Conservation (phyloP, 2,888 invertebrate genomes). For the Eristalinus sepulchralis region DNA sequence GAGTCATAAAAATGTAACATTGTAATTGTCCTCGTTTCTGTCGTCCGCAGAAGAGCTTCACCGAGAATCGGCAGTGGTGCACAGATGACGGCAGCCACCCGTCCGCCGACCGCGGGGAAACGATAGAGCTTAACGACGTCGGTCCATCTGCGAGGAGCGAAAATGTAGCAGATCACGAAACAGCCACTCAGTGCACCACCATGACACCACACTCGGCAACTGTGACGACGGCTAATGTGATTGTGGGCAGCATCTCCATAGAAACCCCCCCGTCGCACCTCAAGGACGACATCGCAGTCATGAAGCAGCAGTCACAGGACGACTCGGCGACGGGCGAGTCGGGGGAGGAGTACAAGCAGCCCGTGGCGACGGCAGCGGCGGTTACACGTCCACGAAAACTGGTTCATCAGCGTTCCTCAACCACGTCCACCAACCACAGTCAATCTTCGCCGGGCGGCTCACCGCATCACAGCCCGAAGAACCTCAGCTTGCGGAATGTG, state of each 20-base stretch:
- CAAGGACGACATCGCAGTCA: constrained; percentile 74
- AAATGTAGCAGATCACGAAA: constrained; percentile 71
- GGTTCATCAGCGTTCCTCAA: constrained; percentile 78
- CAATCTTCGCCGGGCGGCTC: constrained; percentile 73
- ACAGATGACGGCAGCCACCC: constrained; percentile 75
- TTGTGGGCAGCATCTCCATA: constrained; percentile 80
- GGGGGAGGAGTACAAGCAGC: constrained; percentile 69
- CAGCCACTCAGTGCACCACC: constrained; percentile 73
- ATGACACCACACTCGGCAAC: constrained; percentile 76
- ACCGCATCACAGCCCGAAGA: constrained; percentile 77
- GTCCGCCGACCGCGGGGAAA: constrained; percentile 31
- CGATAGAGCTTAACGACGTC: constrained; percentile 61
- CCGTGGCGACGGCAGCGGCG: constrained; percentile 59
- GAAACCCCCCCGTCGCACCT: constrained; percentile 79
- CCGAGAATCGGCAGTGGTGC: constrained; percentile 79
- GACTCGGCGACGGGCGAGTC: constrained; percentile 70
- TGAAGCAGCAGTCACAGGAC: constrained; percentile 51
- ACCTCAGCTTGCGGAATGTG: constrained; percentile 75
- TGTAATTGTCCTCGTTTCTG: constrained; percentile 27
- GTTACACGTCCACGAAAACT: constrained; percentile 74
- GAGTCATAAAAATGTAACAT: constrained; percentile 16
- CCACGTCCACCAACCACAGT: constrained; percentile 73
- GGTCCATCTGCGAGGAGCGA: constrained; percentile 17
- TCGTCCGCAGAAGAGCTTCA: constrained; percentile 77
- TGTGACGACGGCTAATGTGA: constrained; percentile 77